Evolutionary conservation across 2,113 vertebrate species (phyloP).

Genomic region (Cariama cristata): DNA sequence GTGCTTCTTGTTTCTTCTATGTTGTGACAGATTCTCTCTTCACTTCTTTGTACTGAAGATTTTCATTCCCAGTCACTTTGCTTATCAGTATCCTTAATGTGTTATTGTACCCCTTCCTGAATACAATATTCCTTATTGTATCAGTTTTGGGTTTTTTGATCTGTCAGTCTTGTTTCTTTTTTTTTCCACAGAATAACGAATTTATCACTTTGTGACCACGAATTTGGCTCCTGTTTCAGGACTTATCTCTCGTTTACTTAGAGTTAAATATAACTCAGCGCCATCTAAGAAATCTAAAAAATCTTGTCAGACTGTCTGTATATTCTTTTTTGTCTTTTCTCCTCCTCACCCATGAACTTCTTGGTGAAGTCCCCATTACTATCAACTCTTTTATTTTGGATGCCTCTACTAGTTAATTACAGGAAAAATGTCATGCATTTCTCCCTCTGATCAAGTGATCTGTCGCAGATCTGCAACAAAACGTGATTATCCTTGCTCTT

Average conservation of each 20-base stretch:
- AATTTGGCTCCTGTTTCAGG: not conserved
- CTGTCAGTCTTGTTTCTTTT: not conserved
- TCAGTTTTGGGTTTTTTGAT: not conserved
- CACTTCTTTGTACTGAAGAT: not conserved
- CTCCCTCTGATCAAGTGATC: not conserved
- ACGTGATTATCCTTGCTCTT: not conserved
- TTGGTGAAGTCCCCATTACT: not conserved
- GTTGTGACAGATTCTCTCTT: not conserved
- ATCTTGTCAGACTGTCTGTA: not conserved
- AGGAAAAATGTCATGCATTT: not conserved
- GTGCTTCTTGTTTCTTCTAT: not conserved
- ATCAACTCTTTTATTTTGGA: not conserved
- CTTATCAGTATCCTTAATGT: not conserved
- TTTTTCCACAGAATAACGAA: not conserved
- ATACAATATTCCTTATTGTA: not conserved
- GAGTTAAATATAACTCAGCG: not conserved
- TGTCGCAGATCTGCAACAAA: not conserved
- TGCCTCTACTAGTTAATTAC: not conserved
- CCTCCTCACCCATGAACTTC: accelerated
- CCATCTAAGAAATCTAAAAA: not conserved
- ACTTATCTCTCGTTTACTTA: not conserved
- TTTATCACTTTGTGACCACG: not conserved
- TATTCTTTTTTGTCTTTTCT: not conserved
- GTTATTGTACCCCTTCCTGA: not conserved
- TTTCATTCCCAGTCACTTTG: not conserved